Evolutionary conservation across 2,888 invertebrate species (phyloP), one percentile per base, ranked within the genome.

Genomic region (Asteroscopus sphinx): DNA sequence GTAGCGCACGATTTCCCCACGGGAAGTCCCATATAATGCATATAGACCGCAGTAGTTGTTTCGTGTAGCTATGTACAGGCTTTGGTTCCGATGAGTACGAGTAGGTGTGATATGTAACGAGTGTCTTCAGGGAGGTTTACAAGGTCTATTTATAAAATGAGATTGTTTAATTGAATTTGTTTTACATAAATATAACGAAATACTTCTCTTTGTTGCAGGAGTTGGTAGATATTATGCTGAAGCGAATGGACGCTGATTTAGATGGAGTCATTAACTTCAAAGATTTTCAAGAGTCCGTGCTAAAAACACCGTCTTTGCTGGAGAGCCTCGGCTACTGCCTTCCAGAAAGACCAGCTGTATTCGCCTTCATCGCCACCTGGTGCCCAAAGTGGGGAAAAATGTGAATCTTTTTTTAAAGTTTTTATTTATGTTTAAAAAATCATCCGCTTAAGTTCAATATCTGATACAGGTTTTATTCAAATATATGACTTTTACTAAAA

Each of bases 281-380:
- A 2, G 97, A 97, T 80, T 97, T 96, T 80, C 93, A 94, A 35
- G 83, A 91, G 11, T 94, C 96, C 0, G 96, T 97, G 0, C 68
- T 89, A 28, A 91, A 94, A 44, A 96, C 96, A 11, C 96, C 96
- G 0, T 92, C 96, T 48, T 85, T 97, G 13, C 79, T 97, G 42
- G 96, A 97, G 82, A 95, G 95, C 36, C 95, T 97, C 39, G 98
- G 97, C 0, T 95, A 96, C 68, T 96, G 97, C 71, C 88, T 97
- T 13, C 97, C 97, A 0, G 95, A 95, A 51, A 87, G 94, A 66
- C 83, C 92, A 0, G 95, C 95, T 0, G 94, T 94, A 0, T 91
- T 87, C 60, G 61, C 91, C 0, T 94, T 92, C 68, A 59, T 94
- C 9, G 87, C 87, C 0, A 93, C 93, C 1, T 94, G 94, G 94